Percentiles rank a stretch among this genome's conserved stretches.
Conservation (phyloP, 2,113 vertebrate genomes). For the Cyprinodon variegatus region DNA sequence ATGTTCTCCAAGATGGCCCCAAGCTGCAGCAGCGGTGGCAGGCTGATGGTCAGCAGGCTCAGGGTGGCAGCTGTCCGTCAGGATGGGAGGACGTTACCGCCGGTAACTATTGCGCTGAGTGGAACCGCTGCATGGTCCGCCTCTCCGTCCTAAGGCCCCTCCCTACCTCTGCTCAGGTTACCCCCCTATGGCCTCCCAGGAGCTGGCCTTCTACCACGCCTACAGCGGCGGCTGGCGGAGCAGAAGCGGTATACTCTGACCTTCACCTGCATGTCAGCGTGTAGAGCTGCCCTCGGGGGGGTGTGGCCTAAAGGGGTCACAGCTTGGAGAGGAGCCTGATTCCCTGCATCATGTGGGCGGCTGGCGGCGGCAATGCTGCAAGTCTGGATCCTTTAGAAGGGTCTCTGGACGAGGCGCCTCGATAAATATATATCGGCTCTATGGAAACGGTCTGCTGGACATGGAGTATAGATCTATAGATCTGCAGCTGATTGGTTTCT, state of each 20-base stretch:
- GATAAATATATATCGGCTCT: no score
- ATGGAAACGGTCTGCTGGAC: no score
- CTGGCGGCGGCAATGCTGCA: neutral
- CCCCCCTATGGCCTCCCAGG: slow-evolving; percentile 80
- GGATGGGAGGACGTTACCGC: slow-evolving; percentile 70
- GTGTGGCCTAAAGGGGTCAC: no score
- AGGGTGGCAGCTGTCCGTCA: slow-evolving; percentile 61
- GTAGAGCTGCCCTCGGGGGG: neutral
- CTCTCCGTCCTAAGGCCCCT: slow-evolving; percentile 67
- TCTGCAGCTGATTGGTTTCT: no score
- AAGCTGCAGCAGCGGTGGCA: slow-evolving; percentile 68
- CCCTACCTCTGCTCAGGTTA: slow-evolving; percentile 83
- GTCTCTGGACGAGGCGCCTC: no score
- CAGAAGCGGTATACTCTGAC: slow-evolving; percentile 78
- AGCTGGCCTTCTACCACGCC: slow-evolving; percentile 81
- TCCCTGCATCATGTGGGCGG: neutral
- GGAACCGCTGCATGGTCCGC: slow-evolving; percentile 50
- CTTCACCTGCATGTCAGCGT: slow-evolving; percentile 72
- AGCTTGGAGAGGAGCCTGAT: neutral
- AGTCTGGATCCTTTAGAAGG: no score
- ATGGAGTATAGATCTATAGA: no score
- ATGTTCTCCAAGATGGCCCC: slow-evolving; percentile 59
- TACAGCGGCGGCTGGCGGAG: slow-evolving; percentile 80
- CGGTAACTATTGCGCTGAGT: slow-evolving; percentile 64
- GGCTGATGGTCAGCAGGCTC: slow-evolving; percentile 57